Evolutionary conservation across 2,888 invertebrate species (phyloP).

Genomic region (Drepanosiphum platanoidis): DNA sequence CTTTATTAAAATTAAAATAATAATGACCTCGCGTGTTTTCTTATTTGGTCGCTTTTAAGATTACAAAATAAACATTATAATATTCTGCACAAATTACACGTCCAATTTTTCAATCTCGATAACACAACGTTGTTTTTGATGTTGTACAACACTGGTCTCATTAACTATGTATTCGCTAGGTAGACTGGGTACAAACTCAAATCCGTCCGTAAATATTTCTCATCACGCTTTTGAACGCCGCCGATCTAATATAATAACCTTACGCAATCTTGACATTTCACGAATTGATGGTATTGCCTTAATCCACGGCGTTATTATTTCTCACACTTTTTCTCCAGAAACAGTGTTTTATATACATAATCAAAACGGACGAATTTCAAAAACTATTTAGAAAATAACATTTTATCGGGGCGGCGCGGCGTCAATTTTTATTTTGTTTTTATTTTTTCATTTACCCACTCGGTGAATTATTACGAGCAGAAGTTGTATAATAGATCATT

Average conservation of each 20-base stretch:
- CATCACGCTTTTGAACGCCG: constrained; percentile 25
- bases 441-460: background rate
- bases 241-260: background rate
- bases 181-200: background rate
- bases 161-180: background rate
- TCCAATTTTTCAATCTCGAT: background rate
- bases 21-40: background rate
- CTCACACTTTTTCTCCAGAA: constrained; percentile 6
- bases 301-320: constrained; percentile 17
- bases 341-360: background rate
- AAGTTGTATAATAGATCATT: background rate
- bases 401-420: no score
- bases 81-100: background rate
- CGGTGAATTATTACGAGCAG: background rate
- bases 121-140: background rate
- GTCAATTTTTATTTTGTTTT: background rate
- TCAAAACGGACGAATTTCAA: background rate
- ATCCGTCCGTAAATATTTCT: background rate
- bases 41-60: background rate
- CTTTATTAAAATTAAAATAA: background rate
- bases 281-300: constrained; percentile 40
- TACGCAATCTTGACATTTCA: constrained; percentile 41
- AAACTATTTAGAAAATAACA: constrained; percentile 9
- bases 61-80: background rate
- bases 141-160: background rate